Conservation (phyloP, 2,113 vertebrate genomes). For the Ceratotherium simum region DNA sequence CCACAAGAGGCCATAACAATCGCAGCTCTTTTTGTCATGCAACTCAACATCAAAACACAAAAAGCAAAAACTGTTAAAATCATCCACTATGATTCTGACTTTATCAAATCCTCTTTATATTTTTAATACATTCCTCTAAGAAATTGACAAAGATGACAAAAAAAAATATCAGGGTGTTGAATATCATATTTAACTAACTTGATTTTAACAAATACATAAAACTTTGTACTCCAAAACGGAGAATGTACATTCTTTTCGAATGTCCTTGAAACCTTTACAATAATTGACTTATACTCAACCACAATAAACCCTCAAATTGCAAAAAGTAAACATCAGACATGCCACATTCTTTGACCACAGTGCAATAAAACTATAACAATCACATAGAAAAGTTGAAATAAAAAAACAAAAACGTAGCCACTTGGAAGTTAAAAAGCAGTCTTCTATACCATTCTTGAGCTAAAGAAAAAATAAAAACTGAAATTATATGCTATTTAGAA, state of each 20-base stretch:
- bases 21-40: neutral
- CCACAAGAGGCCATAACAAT: neutral
- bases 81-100: neutral
- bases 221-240: neutral
- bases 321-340: neutral
- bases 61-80: neutral
- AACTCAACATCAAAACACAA: neutral
- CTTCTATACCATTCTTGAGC: neutral
- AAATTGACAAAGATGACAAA: neutral
- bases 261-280: neutral
- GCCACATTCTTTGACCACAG: neutral
- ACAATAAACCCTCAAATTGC: neutral
- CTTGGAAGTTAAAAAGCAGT: neutral
- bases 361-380: neutral
- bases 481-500: neutral
- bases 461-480: neutral
- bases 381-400: neutral
- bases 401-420: neutral
- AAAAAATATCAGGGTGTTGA: neutral
- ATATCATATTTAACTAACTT: neutral
- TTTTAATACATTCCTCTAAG: neutral
- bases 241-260: neutral
- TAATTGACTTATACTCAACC: neutral
- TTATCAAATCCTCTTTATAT: neutral
- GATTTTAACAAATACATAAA: neutral